A percentile compares a stretch with the other conserved stretches of the same genome.
phyloP scores from a whole-genome alignment of 2,888 invertebrate genomes.

The Panorpa germanica region DNA sequence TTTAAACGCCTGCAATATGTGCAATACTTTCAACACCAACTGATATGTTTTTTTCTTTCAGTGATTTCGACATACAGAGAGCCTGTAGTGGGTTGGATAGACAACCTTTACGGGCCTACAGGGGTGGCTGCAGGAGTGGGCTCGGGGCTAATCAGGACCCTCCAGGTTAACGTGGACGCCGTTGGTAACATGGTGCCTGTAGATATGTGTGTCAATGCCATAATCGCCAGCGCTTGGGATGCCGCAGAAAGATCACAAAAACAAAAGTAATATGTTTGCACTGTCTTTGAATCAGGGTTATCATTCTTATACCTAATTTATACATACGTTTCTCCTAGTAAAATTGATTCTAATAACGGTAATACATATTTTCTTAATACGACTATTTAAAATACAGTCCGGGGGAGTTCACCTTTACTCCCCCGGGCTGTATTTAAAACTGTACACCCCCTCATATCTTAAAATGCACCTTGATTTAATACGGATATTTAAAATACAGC shows the following conservation, averaged over 20 bases:
- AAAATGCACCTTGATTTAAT: too few relatives aligned
- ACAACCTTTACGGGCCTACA: conserved; percentile 80
- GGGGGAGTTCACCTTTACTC: neutral
- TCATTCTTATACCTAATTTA: too few relatives aligned
- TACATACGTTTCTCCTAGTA: too few relatives aligned
- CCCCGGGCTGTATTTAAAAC: too few relatives aligned
- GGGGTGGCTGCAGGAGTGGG: conserved; percentile 54
- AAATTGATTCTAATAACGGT: conserved; percentile 20
- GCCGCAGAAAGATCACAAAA: conserved; percentile 32
- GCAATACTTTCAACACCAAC: neutral
- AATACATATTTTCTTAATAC: neutral
- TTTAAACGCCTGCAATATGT: conserved; percentile 13
- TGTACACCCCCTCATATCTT: too few relatives aligned
- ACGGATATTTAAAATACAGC: too few relatives aligned
- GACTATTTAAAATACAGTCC: neutral
- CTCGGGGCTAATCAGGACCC: conserved; percentile 46
- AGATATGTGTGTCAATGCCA: conserved; percentile 66
- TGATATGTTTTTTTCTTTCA: conserved; percentile 20
- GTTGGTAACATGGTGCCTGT: conserved; percentile 62
- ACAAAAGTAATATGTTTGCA: too few relatives aligned
- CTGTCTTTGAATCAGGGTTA: too few relatives aligned
- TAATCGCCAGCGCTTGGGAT: conserved; percentile 62
- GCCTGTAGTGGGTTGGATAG: conserved; percentile 71
- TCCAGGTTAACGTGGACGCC: conserved; percentile 46
- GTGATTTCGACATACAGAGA: conserved; percentile 50